Conservation (phyloP, 1,140 invertebrate genomes). For the Parasteatoda tepidariorum region DNA sequence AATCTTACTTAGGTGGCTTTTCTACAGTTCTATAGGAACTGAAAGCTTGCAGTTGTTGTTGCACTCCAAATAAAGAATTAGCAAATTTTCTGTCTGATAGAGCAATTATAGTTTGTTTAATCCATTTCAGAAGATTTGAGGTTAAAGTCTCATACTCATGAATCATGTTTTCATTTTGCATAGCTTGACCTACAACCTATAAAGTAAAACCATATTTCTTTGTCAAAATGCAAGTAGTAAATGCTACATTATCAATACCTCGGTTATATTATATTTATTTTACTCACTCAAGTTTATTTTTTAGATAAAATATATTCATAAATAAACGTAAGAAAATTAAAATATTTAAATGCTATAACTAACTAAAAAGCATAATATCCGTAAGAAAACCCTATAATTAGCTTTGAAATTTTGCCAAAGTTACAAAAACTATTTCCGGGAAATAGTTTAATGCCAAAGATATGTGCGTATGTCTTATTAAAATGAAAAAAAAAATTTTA, state of each 20-base stretch:
- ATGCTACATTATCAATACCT: too few relatives aligned
- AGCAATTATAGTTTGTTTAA: conserved; percentile 92
- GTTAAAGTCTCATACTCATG: conserved; percentile 96
- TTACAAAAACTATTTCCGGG: too few relatives aligned
- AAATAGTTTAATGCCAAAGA: too few relatives aligned
- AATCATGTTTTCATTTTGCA: conserved; percentile 98
- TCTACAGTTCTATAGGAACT: conserved; percentile 98
- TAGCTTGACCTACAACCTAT: conserved; percentile 94
- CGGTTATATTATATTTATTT: too few relatives aligned
- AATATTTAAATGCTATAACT: too few relatives aligned
- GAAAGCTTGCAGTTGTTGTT: conserved; percentile 95
- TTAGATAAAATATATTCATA: background rate
- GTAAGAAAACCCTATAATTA: too few relatives aligned
- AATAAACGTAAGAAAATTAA: background rate
- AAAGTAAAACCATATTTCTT: background rate
- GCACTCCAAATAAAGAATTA: conserved; percentile 95
- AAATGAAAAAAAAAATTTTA: too few relatives aligned
- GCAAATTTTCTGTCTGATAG: conserved; percentile 95
- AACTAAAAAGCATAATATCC: too few relatives aligned
- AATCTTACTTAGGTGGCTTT: conserved; percentile 90
- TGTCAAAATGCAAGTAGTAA: background rate
- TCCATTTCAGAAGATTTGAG: conserved; percentile 98
- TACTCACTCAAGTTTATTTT: too few relatives aligned
- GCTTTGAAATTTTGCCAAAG: too few relatives aligned
- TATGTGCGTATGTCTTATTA: too few relatives aligned